Conservation (phyloP, 1,140 invertebrate species). For the Dreissena polymorpha region DNA sequence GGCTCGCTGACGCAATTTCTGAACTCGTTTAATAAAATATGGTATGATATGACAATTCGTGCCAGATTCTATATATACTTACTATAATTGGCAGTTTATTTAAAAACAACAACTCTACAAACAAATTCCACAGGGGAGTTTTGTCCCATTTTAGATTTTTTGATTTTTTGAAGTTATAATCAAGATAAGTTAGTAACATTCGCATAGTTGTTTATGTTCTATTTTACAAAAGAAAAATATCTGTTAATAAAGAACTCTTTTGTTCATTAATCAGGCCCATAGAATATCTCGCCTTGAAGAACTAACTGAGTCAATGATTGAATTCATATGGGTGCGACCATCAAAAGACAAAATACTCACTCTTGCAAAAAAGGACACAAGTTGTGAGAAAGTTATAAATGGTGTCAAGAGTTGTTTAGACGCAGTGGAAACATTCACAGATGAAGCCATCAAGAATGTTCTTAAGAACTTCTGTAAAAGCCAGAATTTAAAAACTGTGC, state of each 20-base stretch:
- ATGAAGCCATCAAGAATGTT: background rate
- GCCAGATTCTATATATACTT: too few species aligned
- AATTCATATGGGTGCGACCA: conserved; percentile 29
- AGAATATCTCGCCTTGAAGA: conserved; percentile 25
- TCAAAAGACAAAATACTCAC: background rate
- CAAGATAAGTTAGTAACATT: too few species aligned
- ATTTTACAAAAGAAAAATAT: too few species aligned
- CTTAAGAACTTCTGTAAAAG: conserved; percentile 16
- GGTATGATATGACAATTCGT: too few species aligned
- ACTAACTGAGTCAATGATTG: background rate
- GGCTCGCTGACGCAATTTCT: too few species aligned
- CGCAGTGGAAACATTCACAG: background rate
- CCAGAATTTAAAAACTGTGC: background rate
- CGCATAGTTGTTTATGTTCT: too few species aligned
- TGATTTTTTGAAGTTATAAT: too few species aligned
- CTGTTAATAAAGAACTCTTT: background rate
- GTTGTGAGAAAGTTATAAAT: background rate
- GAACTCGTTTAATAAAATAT: too few species aligned
- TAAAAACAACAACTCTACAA: too few species aligned
- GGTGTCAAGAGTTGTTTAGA: conserved; percentile 5
- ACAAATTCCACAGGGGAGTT: too few species aligned
- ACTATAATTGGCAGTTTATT: too few species aligned
- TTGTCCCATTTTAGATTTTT: too few species aligned
- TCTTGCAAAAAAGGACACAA: background rate
- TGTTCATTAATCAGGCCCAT: conserved; percentile 18